Base-by-base conservation (phyloP, 2,888 invertebrate species). In the Spilosoma lubricipeda region DNA sequence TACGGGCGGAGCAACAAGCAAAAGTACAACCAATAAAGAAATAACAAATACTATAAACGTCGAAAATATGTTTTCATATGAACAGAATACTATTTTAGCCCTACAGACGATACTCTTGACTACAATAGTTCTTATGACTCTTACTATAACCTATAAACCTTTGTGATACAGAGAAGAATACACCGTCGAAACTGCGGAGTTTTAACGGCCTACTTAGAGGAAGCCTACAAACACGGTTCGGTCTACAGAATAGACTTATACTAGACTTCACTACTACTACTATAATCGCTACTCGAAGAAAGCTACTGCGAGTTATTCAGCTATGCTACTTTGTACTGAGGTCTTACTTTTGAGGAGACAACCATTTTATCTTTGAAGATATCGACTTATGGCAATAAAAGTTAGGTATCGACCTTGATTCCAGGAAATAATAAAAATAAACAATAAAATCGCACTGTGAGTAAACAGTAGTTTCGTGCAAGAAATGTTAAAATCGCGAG, bases 401-500 rank as follows among this genome's bases (percentile, higher is more conserved):
- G n/a, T n/a, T n/a, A n/a, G n/a, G n/a, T n/a, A 67, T 76, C 72
- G 76, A 84, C 81, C 82, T 82, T 82, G 84, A 76, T 79, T 78
- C 71, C 72, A 73, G 59, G 71, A 75, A 80, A 52, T 66, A 77
- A 77, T 79, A 78, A 76, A 83, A 78, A 82, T 74, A 84, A 73
- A 77, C 77, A 74, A 79, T 74, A 75, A 80, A 80, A 79, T 67
- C 67, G 78, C 66, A 63, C 71, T 73, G 74, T 74, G 67, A 67
- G 71, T 76, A 82, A 83, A 86, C 83, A 80, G 33, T 36, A 42
- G n/a, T 36, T 73, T 82, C 83, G 83, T 84, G 83, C 76, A 52
- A 74, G 82, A 84, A 88, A 88, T 86, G 84, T 45, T 70, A 76
- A 69, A 71, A 72, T 70, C 70, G 77, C 78, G 82, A 81, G 82